Evolutionary conservation across 2,797 vertebrate genomes (phyloP), one percentile per base, ranked within the genome.

Genomic region (Petrocephalus schoutedeni): DNA sequence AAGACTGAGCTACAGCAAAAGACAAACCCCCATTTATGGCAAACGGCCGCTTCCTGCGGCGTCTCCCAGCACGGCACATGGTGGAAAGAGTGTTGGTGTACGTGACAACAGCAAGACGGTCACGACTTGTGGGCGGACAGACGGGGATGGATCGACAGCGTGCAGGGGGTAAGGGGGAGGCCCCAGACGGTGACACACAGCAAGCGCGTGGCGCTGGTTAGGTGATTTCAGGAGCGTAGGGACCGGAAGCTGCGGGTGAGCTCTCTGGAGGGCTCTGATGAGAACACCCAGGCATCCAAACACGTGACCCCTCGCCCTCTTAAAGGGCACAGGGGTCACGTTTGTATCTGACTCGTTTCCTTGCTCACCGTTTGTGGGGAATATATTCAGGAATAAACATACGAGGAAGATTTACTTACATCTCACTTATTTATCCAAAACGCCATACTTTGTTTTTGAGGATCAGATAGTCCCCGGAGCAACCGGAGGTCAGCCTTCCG

Each of bases 101-200:
- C 14, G 51, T 85, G 53, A 85, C 23, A 23, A 85, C 53, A 56
- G 51, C 53, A 32, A 57, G 54, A 85, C 83, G 28, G 80, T 84
- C 14, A 54, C 45, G 12, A 84, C 80, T 74, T 28, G 54, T 88
- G 91, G 84, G 88, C 77, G 87, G 89, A 87, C 88, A 89, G 85
- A 83, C 86, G 87, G 91, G 16, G 54, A 21, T 89, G 92, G 90
- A 91, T 90, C 92, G 90, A 95, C 90, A 91, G 87, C 93, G 94
- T 93, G 95, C 94, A 96, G 89, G 91, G 45, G 93, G 94, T 92
- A 94, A 94, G 93, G 94, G 94, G 92, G 94, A 91, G 95, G 93
- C 92, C 90, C 93, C 94, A 95, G 94, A 94, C 93, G 91, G 90
- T 93, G 93, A 96, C 93, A 95, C 92, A 95, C 93, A 94, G 77